Percentiles rank a stretch among this genome's conserved stretches.
phyloP scores from a whole-genome alignment of 2,113 vertebrate species.

The Percopsis transmontana region DNA sequence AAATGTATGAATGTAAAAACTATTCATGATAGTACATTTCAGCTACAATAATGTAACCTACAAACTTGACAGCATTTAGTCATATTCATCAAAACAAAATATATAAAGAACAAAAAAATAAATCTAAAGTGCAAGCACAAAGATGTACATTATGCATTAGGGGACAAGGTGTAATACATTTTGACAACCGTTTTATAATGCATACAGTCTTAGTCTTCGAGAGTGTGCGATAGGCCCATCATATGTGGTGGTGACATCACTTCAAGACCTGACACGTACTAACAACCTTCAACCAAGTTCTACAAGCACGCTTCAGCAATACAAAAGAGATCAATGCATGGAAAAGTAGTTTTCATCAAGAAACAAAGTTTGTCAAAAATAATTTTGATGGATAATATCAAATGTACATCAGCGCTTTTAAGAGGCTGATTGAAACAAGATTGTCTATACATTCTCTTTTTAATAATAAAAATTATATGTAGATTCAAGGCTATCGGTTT shows the following conservation, averaged over 20 bases:
- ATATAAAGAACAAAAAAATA: constrained; percentile 22
- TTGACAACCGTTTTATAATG: not conserved
- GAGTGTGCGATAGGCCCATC: constrained; percentile 58
- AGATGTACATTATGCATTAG: constrained; percentile 27
- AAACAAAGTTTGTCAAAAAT: constrained; percentile 35
- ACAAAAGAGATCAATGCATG: constrained; percentile 8
- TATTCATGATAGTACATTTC: constrained; percentile 19
- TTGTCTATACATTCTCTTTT: constrained; percentile 81
- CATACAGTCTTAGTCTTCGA: constrained; percentile 23
- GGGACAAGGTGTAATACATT: not conserved
- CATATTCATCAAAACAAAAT: constrained; percentile 26
- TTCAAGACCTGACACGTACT: constrained; percentile 54
- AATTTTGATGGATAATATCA: constrained; percentile 44
- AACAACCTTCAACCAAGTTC: constrained; percentile 35
- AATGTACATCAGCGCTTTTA: constrained; percentile 53
- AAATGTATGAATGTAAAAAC: constrained; percentile 26
- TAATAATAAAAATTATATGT: constrained; percentile 60
- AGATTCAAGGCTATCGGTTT: constrained; percentile 75
- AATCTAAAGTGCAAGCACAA: constrained; percentile 75
- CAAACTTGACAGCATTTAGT: constrained; percentile 38
- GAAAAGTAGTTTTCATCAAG: not conserved
- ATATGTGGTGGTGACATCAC: constrained; percentile 56
- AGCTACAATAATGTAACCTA: constrained; percentile 44
- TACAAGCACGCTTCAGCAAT: constrained; percentile 37
- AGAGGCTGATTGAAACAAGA: constrained; percentile 72